Percentiles rank a stretch among this genome's conserved stretches.
phyloP scores from a whole-genome alignment of 1,140 invertebrate genomes.

The Zophobas morio region DNA sequence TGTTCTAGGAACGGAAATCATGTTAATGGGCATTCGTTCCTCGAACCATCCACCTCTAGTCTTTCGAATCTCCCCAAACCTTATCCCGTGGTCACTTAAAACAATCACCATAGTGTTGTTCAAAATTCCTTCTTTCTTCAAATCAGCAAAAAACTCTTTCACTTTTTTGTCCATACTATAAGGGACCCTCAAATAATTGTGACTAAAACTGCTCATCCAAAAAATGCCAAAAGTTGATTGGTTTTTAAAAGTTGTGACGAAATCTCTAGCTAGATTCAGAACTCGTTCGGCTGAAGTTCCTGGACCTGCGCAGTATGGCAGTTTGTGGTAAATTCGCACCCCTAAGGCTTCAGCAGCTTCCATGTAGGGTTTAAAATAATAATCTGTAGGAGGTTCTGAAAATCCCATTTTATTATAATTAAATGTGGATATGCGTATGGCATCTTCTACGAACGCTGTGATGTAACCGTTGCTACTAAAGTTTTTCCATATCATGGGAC shows the following conservation, averaged over 20 bases:
- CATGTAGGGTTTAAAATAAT: conserved; percentile 76
- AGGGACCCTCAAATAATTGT: too few relatives aligned
- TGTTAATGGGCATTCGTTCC: conserved; percentile 86
- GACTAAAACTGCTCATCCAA: conserved; percentile 69
- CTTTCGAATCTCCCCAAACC: conserved; percentile 82
- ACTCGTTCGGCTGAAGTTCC: conserved; percentile 71
- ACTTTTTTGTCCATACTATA: too few relatives aligned
- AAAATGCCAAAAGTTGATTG: conserved; percentile 77
- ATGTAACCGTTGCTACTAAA: conserved; percentile 74
- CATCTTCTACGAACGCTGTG: conserved; percentile 79
- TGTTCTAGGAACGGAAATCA: conserved; percentile 79
- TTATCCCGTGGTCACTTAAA: conserved; percentile 89
- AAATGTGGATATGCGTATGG: conserved; percentile 73
- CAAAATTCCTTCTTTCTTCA: conserved; percentile 58
- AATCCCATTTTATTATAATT: conserved; percentile 79
- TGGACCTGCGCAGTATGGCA: conserved; percentile 71
- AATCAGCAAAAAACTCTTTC: too few relatives aligned
- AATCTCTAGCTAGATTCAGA: conserved; percentile 73
- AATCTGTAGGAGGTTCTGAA: conserved; percentile 79
- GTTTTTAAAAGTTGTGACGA: conserved; percentile 71
- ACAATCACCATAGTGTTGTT: conserved; percentile 78
- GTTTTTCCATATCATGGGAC: conserved; percentile 77
- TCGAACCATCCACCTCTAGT: conserved; percentile 86
- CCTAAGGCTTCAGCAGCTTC: conserved; percentile 13
- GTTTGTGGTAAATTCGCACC: conserved; percentile 50